These are phyloP conservation scores for Gryllus bimaculatus DNA, from an alignment of 1,140 invertebrate species.

Conservation along the genomic window DNA sequence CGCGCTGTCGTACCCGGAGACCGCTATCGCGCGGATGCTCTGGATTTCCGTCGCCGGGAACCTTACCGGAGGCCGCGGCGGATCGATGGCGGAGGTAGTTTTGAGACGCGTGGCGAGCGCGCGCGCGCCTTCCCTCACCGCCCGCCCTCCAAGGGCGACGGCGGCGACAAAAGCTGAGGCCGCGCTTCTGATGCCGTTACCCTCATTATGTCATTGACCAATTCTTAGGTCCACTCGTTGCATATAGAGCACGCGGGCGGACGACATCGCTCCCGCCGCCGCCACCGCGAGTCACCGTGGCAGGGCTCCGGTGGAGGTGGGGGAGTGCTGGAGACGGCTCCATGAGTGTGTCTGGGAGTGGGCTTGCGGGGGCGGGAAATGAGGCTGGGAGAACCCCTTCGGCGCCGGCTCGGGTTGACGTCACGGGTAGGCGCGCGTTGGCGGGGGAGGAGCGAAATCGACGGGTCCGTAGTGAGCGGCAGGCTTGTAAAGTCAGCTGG, in stretches of 20 bases:
- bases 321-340: neutral
- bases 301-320: neutral
- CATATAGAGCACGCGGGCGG: neutral
- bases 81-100: neutral
- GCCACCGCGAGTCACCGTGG: neutral
- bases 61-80: neutral
- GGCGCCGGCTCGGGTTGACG: no score
- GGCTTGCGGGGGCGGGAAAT: neutral
- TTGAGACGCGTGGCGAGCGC: neutral
- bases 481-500: no score
- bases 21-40: no score
- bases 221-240: neutral
- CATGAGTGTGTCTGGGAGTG: neutral
- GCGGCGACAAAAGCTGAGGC: neutral
- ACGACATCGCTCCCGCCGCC: no score
- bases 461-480: no score
- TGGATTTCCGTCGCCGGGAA: neutral
- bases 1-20: no score
- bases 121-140: no score
- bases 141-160: no score
- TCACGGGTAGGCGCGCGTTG: no score
- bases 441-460: no score
- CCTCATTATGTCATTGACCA: constrained; percentile 6
- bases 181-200: neutral
- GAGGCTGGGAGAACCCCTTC: no score